Percentiles rank a stretch among this genome's conserved stretches.
Conservation (phyloP, 2,888 invertebrate species). For the Gastrophysa polygoni region DNA sequence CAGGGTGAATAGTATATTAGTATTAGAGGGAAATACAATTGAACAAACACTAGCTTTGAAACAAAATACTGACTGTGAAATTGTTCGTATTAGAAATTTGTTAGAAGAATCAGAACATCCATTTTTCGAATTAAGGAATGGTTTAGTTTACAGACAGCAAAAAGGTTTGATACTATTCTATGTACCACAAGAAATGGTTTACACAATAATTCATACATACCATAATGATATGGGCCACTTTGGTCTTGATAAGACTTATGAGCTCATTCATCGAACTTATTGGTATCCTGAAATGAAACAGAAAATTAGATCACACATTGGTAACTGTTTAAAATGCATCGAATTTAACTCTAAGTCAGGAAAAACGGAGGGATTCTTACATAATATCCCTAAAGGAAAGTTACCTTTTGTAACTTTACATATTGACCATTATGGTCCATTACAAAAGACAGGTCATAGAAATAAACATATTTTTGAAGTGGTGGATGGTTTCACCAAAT, state of each 20-base stretch:
- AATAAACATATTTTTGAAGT: slow-evolving; percentile 19
- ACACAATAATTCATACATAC: slow-evolving; percentile 19
- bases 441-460: background rate
- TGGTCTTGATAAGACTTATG: slow-evolving; percentile 29
- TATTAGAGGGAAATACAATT: slow-evolving; percentile 32
- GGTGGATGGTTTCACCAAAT: slow-evolving; percentile 20
- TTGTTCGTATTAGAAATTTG: background rate
- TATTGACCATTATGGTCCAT: slow-evolving; percentile 17
- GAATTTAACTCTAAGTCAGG: slow-evolving; percentile 14
- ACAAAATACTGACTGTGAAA: slow-evolving; percentile 11
- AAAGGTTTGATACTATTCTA: slow-evolving; percentile 26
- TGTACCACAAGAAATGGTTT: slow-evolving; percentile 28
- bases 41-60: slow-evolving; percentile 22
- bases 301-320: background rate
- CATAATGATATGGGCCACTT: slow-evolving; percentile 31
- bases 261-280: background rate
- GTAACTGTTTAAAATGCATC: slow-evolving; percentile 18
- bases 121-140: slow-evolving; percentile 28
- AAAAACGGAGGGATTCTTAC: slow-evolving; percentile 11
- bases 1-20: slow-evolving; percentile 22
- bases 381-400: slow-evolving; percentile 13
- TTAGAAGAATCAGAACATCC: slow-evolving; percentile 19
- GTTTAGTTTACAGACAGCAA: slow-evolving; percentile 25
- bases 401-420: slow-evolving; percentile 9
- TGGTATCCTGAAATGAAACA: too few relatives aligned